Evolutionary conservation across 2,113 vertebrate genomes (phyloP).

Genomic region (Myiozetetes cayanensis): DNA sequence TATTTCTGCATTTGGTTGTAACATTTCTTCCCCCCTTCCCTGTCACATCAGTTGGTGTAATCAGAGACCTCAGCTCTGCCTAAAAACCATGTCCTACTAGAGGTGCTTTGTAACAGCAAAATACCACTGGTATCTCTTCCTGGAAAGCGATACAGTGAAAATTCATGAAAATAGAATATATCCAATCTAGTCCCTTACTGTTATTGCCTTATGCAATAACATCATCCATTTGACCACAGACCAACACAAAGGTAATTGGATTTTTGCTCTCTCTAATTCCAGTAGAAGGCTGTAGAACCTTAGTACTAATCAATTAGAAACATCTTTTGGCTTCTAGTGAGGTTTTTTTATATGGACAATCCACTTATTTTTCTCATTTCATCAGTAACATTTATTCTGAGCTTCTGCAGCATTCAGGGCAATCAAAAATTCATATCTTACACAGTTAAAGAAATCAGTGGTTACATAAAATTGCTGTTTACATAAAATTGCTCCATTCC

Average conservation of each 20-base stretch:
- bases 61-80: background rate
- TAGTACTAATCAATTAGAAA: background rate
- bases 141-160: background rate
- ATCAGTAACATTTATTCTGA: background rate
- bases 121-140: background rate
- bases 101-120: background rate
- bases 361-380: background rate
- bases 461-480: background rate
- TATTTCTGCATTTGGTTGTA: background rate
- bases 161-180: background rate
- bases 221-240: background rate
- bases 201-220: background rate
- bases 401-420: background rate
- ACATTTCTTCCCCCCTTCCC: rapidly evolving
- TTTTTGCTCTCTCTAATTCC: background rate
- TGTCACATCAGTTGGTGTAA: background rate
- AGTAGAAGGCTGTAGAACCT: background rate
- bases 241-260: background rate
- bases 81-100: background rate
- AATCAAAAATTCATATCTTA: background rate
- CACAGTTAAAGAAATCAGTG: background rate
- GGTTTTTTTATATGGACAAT: background rate
- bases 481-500: background rate
- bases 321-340: background rate
- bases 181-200: background rate